Conservation (phyloP, 2,888 invertebrate species). For the Branchellion lobata region DNA sequence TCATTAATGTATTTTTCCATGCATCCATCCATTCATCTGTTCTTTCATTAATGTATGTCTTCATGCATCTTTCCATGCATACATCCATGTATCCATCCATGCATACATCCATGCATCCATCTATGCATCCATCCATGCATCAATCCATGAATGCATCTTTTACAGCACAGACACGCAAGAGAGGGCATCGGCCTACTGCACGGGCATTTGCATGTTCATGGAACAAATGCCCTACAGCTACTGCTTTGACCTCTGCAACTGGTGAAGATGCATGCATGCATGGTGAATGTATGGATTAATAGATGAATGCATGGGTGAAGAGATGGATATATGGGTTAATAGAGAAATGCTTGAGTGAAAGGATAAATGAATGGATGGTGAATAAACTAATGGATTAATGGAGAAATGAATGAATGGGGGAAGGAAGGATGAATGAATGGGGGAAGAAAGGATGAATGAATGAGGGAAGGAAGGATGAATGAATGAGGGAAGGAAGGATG, state of each 20-base stretch:
- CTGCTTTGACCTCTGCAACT: constrained; percentile 52
- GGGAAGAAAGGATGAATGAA: too few species aligned
- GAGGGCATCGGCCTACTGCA: constrained; percentile 52
- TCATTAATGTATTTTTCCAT: background rate
- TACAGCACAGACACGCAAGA: constrained; percentile 52
- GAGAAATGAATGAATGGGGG: background rate
- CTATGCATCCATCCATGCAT: background rate
- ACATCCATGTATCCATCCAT: too few species aligned
- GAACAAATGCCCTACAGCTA: constrained; percentile 51
- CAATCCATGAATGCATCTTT: background rate
- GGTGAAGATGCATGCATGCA: constrained; percentile 25
- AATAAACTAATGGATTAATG: background rate
- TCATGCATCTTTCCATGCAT: too few species aligned
- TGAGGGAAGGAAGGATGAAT: too few species aligned
- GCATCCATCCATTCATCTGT: background rate
- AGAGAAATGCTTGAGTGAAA: background rate
- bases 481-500: too few species aligned
- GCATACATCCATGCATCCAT: too few species aligned
- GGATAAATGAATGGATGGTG: background rate
- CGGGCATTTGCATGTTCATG: constrained; percentile 52
- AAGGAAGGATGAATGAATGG: background rate
- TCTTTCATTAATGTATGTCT: too few species aligned
- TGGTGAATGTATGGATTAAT: background rate
- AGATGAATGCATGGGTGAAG: too few species aligned
- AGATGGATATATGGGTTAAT: too few species aligned